phyloP scores from a whole-genome alignment of 2,113 vertebrate genomes.

The Dasyprocta punctata region DNA sequence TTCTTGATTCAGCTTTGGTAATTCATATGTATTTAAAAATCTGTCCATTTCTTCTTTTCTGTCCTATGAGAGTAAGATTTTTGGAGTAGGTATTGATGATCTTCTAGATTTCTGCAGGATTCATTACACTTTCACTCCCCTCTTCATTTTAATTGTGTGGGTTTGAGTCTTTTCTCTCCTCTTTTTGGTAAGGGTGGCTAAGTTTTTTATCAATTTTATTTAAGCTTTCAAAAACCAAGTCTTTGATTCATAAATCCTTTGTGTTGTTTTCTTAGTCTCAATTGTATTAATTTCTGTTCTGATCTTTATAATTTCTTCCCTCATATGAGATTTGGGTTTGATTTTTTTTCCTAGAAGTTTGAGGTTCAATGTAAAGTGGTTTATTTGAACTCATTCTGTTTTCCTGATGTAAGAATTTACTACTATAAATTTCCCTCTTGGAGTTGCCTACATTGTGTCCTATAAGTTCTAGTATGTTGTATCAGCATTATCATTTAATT shows the following conservation, averaged over 20 bases:
- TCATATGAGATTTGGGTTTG: background rate
- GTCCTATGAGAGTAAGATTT: background rate
- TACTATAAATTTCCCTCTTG: background rate
- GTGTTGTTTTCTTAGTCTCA: background rate
- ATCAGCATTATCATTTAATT: background rate
- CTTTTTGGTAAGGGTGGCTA: background rate
- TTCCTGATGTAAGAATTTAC: background rate
- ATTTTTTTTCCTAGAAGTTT: background rate
- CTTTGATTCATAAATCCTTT: background rate
- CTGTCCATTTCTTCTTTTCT: background rate
- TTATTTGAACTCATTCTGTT: background rate
- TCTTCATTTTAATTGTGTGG: background rate
- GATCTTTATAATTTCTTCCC: background rate
- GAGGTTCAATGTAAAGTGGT: background rate
- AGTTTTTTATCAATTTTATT: background rate
- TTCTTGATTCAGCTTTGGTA: background rate
- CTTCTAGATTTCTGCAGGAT: background rate
- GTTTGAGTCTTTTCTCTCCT: background rate
- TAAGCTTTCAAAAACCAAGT: background rate
- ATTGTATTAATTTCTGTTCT: background rate
- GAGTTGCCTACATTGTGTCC: background rate
- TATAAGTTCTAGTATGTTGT: background rate
- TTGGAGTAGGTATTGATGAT: background rate
- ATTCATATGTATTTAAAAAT: background rate
- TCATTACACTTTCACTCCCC: background rate